Percentiles rank a stretch among this genome's conserved stretches.
Evolutionary conservation across 1,140 invertebrate species (phyloP).

Genomic region (Aphelenchoides fujianensis): DNA sequence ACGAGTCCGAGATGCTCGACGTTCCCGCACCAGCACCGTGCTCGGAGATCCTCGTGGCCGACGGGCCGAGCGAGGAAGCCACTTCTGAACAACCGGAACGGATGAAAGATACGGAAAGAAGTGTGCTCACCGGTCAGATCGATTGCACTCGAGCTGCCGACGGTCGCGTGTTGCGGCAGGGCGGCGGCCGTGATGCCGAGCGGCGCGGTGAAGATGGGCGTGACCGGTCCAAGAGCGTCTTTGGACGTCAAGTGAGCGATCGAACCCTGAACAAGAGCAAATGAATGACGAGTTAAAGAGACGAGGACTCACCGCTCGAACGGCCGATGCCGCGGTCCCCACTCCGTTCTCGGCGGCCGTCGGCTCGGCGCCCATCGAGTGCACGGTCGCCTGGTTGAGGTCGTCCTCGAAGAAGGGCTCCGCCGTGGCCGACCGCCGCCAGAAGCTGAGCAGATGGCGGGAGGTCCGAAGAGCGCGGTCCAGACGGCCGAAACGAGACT

Average conservation of each 20-base stretch:
- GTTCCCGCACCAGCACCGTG: too few relatives aligned
- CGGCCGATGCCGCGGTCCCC: background rate
- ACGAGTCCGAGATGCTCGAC: too few relatives aligned
- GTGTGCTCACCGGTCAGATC: too few relatives aligned
- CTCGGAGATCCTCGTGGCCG: too few relatives aligned
- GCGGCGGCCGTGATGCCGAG: slow-evolving; percentile 38
- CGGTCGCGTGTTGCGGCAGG: slow-evolving; percentile 8
- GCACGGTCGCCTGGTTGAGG: background rate
- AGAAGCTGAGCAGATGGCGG: slow-evolving; percentile 50
- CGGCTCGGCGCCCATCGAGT: background rate
- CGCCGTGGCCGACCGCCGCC: slow-evolving; percentile 27
- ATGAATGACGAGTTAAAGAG: background rate
- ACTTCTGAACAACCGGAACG: too few relatives aligned
- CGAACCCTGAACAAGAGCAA: slow-evolving; percentile 5
- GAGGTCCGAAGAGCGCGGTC: slow-evolving; percentile 57
- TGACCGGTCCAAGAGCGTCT: slow-evolving; percentile 47
- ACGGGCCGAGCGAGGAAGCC: too few relatives aligned
- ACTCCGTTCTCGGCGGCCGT: slow-evolving; percentile 5
- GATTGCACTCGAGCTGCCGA: too few relatives aligned
- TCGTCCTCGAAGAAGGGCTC: background rate
- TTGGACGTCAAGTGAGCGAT: slow-evolving; percentile 8
- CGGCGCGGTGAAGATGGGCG: slow-evolving; percentile 51
- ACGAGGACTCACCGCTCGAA: background rate
- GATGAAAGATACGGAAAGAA: too few relatives aligned
- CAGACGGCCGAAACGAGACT: slow-evolving; percentile 46